Percentiles rank a stretch among this genome's conserved stretches.
These are phyloP conservation scores for Calliopsis andreniformis DNA, from an alignment of 1,140 invertebrate genomes.

Conservation along the genomic window DNA sequence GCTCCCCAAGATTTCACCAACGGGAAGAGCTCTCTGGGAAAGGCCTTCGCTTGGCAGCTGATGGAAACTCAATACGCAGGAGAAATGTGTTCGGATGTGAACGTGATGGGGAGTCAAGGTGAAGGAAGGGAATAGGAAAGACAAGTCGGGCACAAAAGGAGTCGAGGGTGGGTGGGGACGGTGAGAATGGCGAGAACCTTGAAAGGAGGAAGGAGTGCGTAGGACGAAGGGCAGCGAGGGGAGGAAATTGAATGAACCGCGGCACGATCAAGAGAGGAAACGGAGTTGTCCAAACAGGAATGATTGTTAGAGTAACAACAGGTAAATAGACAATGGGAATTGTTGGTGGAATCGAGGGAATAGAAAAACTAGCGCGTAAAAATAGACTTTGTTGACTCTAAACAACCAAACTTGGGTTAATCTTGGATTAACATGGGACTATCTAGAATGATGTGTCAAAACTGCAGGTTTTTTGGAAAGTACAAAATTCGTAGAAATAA, in stretches of 20 bases:
- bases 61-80: conserved; percentile 47
- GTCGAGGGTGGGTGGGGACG: neutral
- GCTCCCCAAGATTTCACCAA: neutral
- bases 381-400: too few relatives aligned
- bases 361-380: too few relatives aligned
- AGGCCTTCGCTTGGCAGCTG: conserved; percentile 25
- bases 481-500: too few relatives aligned
- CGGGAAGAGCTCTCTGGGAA: neutral
- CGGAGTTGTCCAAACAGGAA: neutral
- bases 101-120: conserved; percentile 18
- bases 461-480: too few relatives aligned
- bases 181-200: neutral
- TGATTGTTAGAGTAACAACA: neutral
- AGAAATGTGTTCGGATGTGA: conserved; percentile 30
- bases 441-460: too few relatives aligned
- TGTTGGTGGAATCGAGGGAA: neutral
- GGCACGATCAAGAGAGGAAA: neutral
- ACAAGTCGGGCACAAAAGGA: neutral
- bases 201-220: neutral
- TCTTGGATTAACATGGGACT: too few relatives aligned
- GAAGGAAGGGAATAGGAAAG: conserved; percentile 2
- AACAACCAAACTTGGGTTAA: too few relatives aligned
- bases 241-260: neutral
- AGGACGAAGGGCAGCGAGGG: neutral
- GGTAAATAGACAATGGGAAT: neutral